Base-by-base conservation (phyloP, 2,888 invertebrate genomes). In the Bombyx huttoni region DNA sequence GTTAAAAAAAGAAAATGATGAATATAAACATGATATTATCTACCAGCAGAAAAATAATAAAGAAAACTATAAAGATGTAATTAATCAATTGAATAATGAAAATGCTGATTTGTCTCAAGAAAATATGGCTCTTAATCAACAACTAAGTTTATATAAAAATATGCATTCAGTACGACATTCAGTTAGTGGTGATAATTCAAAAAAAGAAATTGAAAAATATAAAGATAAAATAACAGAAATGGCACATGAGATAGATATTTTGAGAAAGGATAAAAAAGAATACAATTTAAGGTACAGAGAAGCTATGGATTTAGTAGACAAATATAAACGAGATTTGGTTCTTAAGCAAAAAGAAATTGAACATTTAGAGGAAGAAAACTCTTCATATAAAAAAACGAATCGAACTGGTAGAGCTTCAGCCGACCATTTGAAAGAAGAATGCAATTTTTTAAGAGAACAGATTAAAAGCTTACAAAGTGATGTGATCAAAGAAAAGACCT, bases 1-100 rank as follows among this genome's bases (percentile, higher is more conserved):
- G 77, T 63, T 89, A 33, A 82, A 75, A 59, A 88, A 86, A 67
- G 83, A 89, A 68, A 88, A 87, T 74, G 81, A 83, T 63, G 82
- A 84, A 51, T 64, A 82, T 10, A 79, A 71, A 68, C 60, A 50
- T 47, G 75, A 73, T 63, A 56, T 70, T 52, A 53, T 54, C 50
- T 64, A 58, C 51, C 57, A 67, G 51, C 68, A 75, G 54, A 72
- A 81, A 53, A 70, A 64, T 51, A 75, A 65, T 55, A 81, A 76
- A 60, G 70, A 77, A 57, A 86, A 78, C 59, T 86, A 74, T 57
- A 81, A 83, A 71, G 85, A 87, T 66, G 62, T 86, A 24, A 82
- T 88, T 47, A 78, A 65, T 61, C 85, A 88, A 50, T 67, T 88
- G 48, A 88, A 88, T 72, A 58, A 67, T 53, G 88, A 88, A 70